Conservation (phyloP, 2,888 invertebrate species). For the Drosophila fungiperda region DNA sequence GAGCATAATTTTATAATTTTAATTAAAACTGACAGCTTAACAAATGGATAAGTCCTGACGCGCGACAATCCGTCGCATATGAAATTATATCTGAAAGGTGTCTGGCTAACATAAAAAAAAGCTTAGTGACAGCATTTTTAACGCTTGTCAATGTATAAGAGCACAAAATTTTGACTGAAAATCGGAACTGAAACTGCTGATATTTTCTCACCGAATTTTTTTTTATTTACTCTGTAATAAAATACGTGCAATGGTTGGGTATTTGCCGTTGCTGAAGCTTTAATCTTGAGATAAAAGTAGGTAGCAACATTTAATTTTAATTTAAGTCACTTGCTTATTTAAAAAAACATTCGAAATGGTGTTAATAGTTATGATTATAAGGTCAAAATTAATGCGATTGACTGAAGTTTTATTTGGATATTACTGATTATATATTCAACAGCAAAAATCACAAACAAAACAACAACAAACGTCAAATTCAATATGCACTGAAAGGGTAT, state of each 20-base stretch:
- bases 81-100: constrained; percentile 53
- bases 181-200: constrained; percentile 13
- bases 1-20: constrained; percentile 25
- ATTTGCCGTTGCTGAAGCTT: not conserved
- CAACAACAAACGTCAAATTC: not conserved
- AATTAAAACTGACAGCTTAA: constrained; percentile 17
- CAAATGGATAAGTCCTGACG: not conserved
- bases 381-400: not conserved
- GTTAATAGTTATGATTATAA: not conserved
- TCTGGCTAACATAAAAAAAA: constrained; percentile 30
- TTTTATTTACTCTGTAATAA: constrained; percentile 19
- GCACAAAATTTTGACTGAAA: constrained; percentile 34
- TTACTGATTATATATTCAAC: not conserved
- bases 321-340: not conserved
- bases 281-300: not conserved
- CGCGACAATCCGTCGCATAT: constrained; percentile 6
- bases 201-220: constrained; percentile 29
- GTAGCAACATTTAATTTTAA: not conserved
- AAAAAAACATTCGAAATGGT: not conserved
- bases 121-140: constrained; percentile 34
- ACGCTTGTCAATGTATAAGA: constrained; percentile 63
- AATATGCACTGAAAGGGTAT: constrained; percentile 32
- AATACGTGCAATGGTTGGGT: not conserved
- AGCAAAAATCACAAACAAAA: not conserved
- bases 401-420: not conserved